phyloP scores from a whole-genome alignment of 2,113 vertebrate species.

The Lepus timidus region DNA sequence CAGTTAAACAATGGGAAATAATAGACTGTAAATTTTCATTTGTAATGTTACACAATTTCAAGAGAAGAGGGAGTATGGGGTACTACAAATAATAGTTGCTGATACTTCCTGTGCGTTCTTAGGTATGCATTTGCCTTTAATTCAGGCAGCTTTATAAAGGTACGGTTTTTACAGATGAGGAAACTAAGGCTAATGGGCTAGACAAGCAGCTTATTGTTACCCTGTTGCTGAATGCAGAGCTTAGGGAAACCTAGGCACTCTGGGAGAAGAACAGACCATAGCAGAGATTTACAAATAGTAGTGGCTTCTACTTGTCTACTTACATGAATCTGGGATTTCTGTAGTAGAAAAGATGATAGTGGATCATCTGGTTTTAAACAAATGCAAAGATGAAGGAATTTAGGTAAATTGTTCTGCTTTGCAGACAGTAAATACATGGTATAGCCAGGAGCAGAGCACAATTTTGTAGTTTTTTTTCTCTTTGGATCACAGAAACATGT shows the following conservation, averaged over 20 bases:
- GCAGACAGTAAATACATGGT: neutral
- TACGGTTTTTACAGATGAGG: neutral
- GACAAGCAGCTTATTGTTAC: neutral
- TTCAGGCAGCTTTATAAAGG: neutral
- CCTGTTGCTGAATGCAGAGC: neutral
- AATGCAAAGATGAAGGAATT: conserved; percentile 13
- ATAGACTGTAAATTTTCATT: neutral
- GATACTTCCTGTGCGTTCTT: neutral
- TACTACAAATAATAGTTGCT: neutral
- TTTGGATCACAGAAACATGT: neutral
- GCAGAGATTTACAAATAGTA: neutral
- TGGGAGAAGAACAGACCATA: neutral
- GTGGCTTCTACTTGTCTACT: neutral
- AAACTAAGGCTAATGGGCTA: neutral
- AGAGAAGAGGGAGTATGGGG: neutral
- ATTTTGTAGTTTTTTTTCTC: neutral
- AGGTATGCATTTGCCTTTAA: neutral
- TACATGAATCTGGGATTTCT: conserved; percentile 25
- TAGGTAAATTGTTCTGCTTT: conserved; percentile 8
- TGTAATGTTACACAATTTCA: neutral
- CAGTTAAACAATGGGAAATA: neutral
- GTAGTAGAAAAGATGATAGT: neutral
- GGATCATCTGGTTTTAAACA: conserved; percentile 19
- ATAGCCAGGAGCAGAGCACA: neutral
- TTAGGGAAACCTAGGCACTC: neutral